phyloP scores from a whole-genome alignment of 2,113 vertebrate species.

The Phrynosoma blainvillii region DNA sequence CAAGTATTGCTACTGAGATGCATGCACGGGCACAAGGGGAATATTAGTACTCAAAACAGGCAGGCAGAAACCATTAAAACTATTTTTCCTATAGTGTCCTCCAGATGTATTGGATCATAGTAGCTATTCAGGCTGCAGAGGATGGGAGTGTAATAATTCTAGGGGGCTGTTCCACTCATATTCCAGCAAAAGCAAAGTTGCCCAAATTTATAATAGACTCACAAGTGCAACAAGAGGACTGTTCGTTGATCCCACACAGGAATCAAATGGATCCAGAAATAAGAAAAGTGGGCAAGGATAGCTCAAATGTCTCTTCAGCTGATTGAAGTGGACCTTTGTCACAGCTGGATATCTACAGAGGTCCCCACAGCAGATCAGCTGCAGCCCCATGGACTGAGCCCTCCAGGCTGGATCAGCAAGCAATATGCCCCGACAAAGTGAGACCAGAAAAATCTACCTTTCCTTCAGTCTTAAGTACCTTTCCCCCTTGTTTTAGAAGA shows the following conservation, averaged over 20 bases:
- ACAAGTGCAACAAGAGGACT: too few species aligned
- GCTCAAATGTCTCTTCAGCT: too few species aligned
- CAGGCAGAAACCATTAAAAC: background rate
- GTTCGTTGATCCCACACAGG: too few species aligned
- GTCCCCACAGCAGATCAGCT: background rate
- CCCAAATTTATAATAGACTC: too few species aligned
- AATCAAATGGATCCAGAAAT: too few species aligned
- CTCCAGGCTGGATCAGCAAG: too few species aligned
- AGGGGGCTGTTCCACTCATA: too few species aligned
- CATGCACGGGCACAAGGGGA: background rate
- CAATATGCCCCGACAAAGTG: too few species aligned
- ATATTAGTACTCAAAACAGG: background rate
- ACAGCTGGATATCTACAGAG: background rate
- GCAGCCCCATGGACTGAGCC: background rate
- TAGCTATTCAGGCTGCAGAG: background rate
- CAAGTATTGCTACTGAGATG: background rate
- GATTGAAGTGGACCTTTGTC: background rate
- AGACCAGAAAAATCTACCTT: too few species aligned
- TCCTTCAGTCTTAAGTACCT: too few species aligned
- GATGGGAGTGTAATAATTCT: background rate
- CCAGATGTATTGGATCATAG: background rate
- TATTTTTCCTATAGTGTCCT: background rate
- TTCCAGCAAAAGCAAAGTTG: too few species aligned
- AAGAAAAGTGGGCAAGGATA: background rate
- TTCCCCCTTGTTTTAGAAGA: too few species aligned